Conservation (phyloP, 2,797 vertebrate species). For the Trachops cirrhosus region DNA sequence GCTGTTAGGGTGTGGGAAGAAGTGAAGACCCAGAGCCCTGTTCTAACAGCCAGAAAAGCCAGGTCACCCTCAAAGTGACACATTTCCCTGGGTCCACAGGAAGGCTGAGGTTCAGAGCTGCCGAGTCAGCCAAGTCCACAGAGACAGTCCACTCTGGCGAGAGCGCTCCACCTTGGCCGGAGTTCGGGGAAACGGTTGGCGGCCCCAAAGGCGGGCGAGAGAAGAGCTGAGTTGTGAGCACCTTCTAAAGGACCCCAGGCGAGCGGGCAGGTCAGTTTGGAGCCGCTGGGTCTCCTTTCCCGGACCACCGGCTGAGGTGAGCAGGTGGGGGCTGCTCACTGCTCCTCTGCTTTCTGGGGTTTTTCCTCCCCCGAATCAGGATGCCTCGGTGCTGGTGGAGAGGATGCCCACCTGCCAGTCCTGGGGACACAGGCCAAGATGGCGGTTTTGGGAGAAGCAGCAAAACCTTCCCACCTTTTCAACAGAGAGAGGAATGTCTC, state of each 20-base stretch:
- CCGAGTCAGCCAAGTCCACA: neutral
- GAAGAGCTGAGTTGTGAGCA: accelerated
- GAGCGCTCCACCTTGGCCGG: too few relatives aligned
- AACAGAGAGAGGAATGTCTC: neutral
- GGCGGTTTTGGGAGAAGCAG: too few relatives aligned
- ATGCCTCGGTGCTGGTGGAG: accelerated
- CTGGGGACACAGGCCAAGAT: neutral
- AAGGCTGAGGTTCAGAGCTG: neutral
- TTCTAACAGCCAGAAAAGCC: neutral
- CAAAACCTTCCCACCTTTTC: neutral
- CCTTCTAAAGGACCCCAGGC: accelerated
- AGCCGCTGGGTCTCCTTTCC: too few relatives aligned
- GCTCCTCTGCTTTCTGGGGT: neutral
- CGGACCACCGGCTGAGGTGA: too few relatives aligned
- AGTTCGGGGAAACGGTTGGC: accelerated
- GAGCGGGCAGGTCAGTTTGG: too few relatives aligned
- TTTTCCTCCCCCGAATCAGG: neutral
- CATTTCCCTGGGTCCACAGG: neutral
- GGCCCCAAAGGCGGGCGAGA: too few relatives aligned
- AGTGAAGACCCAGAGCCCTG: neutral
- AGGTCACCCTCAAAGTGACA: neutral
- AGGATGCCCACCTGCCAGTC: too few relatives aligned
- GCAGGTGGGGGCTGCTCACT: accelerated
- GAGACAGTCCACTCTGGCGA: neutral
- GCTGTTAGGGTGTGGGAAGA: neutral